Conservation (phyloP, 2,797 vertebrate genomes). For the Sebastes hopkinsi region DNA sequence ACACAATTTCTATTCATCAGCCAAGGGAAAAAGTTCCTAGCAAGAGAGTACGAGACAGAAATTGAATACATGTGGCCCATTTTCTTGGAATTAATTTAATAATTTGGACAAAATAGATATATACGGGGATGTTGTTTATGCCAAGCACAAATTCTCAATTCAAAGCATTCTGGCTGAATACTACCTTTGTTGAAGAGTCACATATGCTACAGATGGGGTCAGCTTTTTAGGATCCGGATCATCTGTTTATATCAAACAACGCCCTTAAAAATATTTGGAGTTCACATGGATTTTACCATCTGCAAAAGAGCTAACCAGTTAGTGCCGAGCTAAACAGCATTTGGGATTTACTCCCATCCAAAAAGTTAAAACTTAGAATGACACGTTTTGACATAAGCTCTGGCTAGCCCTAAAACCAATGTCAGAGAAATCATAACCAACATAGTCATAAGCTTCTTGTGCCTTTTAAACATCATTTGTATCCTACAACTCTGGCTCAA, state of each 20-base stretch:
- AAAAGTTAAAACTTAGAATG: neutral
- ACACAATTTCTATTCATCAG: slow-evolving; percentile 43
- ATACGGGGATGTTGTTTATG: neutral
- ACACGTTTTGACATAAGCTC: neutral
- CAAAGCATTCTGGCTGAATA: neutral
- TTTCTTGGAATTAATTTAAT: slow-evolving; percentile 21
- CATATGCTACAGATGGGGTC: neutral
- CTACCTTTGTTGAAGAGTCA: neutral
- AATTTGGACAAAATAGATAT: slow-evolving; percentile 1
- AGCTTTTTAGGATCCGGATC: neutral
- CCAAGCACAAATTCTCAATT: neutral
- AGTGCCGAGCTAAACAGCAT: neutral
- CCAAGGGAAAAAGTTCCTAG: slow-evolving; percentile 27
- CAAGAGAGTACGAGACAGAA: slow-evolving; percentile 29
- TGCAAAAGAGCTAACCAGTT: neutral
- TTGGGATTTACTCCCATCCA: neutral
- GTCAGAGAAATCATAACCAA: slow-evolving; percentile 8
- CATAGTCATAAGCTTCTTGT: neutral
- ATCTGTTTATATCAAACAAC: neutral
- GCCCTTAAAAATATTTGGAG: neutral
- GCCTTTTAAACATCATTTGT: slow-evolving; percentile 3
- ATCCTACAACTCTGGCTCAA: slow-evolving; percentile 2
- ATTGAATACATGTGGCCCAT: slow-evolving; percentile 33
- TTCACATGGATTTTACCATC: neutral
- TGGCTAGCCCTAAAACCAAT: slow-evolving; percentile 2